phyloP scores from a whole-genome alignment of 37 sponge, comb jelly and placozoan species.

The Cliona cf. orientalis region DNA sequence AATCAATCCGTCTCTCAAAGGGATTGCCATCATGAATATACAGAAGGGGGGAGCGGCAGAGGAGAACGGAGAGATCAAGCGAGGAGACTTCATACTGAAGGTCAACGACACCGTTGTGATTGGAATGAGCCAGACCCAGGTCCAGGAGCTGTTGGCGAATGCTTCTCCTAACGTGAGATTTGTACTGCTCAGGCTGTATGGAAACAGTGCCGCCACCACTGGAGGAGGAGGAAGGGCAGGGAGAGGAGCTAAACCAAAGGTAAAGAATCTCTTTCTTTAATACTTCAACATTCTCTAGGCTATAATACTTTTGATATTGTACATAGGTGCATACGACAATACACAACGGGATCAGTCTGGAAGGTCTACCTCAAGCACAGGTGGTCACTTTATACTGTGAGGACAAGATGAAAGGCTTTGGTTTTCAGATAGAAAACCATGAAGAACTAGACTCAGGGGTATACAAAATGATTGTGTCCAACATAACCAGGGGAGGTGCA shows the following conservation, averaged over 20 bases:
- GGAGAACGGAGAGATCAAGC: conserved; percentile 45
- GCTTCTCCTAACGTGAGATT: conserved; percentile 62
- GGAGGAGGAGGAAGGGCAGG: no score
- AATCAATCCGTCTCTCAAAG: conserved; percentile 20
- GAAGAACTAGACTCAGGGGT: conserved; percentile 2
- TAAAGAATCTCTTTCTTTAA: no score
- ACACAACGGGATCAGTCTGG: conserved; percentile 49
- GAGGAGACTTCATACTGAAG: conserved; percentile 82
- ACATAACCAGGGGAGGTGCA: conserved; percentile 58
- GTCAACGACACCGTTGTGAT: conserved; percentile 69
- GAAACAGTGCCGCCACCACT: no score
- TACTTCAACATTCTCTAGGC: conserved; percentile 2
- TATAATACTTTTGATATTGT: no score
- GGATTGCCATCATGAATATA: conserved; percentile 73
- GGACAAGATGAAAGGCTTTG: conserved; percentile 53
- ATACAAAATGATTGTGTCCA: conserved; percentile 17
- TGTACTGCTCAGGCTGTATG: conserved; percentile 60
- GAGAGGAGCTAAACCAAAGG: no score
- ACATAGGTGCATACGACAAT: no score
- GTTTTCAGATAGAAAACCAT: conserved; percentile 46
- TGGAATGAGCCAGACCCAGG: conserved; percentile 64
- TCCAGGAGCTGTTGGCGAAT: conserved; percentile 45
- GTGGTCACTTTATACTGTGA: conserved; percentile 53
- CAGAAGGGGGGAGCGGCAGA: conserved; percentile 81
- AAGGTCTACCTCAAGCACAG: conserved; percentile 69